Evolutionary conservation across 2,888 invertebrate species (phyloP).

Genomic region (Xanthorhoe designata): DNA sequence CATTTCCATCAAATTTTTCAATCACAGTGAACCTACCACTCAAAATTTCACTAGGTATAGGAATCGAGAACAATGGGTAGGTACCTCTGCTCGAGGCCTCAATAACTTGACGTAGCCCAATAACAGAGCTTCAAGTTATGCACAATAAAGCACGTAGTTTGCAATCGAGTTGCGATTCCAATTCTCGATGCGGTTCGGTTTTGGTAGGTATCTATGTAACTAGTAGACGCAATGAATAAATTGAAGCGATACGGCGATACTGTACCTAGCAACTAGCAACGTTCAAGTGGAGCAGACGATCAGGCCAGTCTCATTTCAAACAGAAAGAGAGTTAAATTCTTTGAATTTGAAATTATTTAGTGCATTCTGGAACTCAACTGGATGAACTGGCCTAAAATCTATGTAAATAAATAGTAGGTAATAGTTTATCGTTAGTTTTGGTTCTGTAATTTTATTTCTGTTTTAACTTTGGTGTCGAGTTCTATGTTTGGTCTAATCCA

Average conservation of each 20-base stretch:
- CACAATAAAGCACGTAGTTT: slow-evolving; percentile 39
- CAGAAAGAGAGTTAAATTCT: slow-evolving; percentile 6
- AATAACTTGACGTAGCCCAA: slow-evolving; percentile 18
- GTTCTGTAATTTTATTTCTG: no score
- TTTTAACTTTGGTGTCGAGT: no score
- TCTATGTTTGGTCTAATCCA: no score
- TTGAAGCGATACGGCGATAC: slow-evolving; percentile 41
- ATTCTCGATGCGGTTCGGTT: slow-evolving; percentile 49
- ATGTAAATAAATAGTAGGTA: no score
- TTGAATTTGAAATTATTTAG: not conserved
- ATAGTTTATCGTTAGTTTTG: no score
- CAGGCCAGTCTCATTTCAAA: slow-evolving; percentile 8
- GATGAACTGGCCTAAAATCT: no score
- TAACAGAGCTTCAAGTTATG: slow-evolving; percentile 29
- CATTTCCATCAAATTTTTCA: slow-evolving; percentile 11
- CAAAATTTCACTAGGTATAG: slow-evolving; percentile 21
- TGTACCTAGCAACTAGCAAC: no score
- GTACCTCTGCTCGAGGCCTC: not conserved
- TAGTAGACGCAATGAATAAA: slow-evolving; percentile 58
- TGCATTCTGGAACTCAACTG: not conserved
- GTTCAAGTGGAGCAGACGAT: slow-evolving; percentile 12
- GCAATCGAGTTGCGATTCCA: slow-evolving; percentile 37
- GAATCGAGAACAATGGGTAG: slow-evolving; percentile 8
- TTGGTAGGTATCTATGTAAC: slow-evolving; percentile 24
- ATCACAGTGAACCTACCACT: slow-evolving; percentile 9